Percentiles rank a stretch among this genome's conserved stretches.
These are phyloP conservation scores for Cichlasoma orientale DNA, from an alignment of 2,797 vertebrate genomes.

Conservation along the genomic window DNA sequence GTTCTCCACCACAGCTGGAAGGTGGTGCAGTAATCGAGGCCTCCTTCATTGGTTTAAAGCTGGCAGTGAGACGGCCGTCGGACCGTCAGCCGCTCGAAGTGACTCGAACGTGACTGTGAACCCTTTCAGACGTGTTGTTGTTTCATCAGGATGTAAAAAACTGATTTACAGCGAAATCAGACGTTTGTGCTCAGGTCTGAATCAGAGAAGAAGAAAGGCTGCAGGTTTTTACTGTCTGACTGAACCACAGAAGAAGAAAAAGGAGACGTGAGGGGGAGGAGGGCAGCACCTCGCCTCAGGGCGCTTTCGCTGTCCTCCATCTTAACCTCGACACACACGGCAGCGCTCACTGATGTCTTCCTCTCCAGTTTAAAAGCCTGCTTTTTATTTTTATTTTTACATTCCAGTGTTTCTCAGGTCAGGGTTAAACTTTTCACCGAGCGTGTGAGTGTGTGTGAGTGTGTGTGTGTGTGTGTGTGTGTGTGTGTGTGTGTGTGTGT, in stretches of 20 bases:
- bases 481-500: conserved; percentile 3
- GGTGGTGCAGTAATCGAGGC: rapidly evolving
- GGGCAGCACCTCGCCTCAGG: conserved; percentile 66
- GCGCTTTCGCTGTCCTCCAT: conserved; percentile 63
- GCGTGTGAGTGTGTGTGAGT: conserved; percentile 9
- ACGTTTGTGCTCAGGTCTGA: conserved; percentile 33
- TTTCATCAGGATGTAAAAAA: not conserved
- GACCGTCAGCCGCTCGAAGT: no score
- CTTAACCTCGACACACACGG: conserved; percentile 36
- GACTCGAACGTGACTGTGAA: not conserved
- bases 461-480: conserved; percentile 2
- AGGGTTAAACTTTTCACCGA: conserved; percentile 47
- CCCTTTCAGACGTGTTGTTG: not conserved
- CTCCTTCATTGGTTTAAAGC: not conserved
- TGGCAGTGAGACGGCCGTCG: no score
- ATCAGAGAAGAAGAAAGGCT: conserved; percentile 53
- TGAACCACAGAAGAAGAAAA: conserved; percentile 53
- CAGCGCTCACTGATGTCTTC: conserved; percentile 41
- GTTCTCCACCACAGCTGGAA: not conserved
- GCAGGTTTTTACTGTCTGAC: conserved; percentile 46
- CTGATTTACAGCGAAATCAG: not conserved
- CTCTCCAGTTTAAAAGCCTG: conserved; percentile 61
- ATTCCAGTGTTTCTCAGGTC: conserved; percentile 57
- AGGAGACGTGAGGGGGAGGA: conserved; percentile 66
- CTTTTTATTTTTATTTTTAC: conserved; percentile 59